These are phyloP conservation scores for Pantelozetes paolii DNA, from an alignment of 2,888 invertebrate genomes.

Conservation along the genomic window DNA sequence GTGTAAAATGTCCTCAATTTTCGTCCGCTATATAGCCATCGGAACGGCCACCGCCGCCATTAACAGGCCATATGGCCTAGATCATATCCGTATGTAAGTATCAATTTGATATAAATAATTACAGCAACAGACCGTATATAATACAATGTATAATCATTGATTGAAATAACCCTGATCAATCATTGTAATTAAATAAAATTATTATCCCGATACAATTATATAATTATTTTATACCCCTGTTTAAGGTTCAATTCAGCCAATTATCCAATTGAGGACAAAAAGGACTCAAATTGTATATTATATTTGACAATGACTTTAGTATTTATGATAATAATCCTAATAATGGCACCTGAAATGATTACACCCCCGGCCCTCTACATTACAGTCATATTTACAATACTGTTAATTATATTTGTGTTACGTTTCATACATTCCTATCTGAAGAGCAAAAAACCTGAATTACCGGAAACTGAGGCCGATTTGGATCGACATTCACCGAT, in stretches of 20 bases:
- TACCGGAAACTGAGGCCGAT: neutral
- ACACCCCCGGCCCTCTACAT: neutral
- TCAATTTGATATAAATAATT: no score
- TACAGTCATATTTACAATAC: neutral
- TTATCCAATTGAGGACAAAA: neutral
- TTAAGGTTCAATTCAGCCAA: neutral
- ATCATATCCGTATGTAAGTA: no score
- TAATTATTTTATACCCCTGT: neutral
- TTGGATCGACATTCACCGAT: neutral
- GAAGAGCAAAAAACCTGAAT: neutral
- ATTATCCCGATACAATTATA: no score
- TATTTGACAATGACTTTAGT: neutral
- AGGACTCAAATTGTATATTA: neutral
- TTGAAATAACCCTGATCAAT: no score
- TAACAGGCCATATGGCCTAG: no score
- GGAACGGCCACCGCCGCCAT: no score
- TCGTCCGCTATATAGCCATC: no score
- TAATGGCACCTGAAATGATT: neutral
- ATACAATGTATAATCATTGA: no score
- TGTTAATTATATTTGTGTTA: neutral
- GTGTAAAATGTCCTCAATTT: no score
- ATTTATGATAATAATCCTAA: neutral
- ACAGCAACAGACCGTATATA: no score
- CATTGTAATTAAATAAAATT: no score
- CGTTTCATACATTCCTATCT: neutral